A percentile compares a stretch with the other conserved stretches of the same genome.
Conservation (phyloP, 2,797 vertebrate genomes). For the Allobates femoralis region DNA sequence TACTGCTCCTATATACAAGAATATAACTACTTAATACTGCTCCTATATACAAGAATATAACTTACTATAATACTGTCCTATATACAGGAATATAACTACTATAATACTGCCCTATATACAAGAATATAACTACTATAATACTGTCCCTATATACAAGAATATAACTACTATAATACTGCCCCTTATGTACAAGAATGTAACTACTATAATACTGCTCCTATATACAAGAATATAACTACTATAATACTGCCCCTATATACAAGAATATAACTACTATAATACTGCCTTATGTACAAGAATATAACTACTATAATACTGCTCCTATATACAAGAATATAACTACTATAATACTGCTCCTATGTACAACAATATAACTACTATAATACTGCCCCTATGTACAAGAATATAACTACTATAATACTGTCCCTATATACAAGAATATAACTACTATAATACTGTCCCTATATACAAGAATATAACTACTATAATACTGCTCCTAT, state of each 20-base stretch:
- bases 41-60: no score
- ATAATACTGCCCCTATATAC: no score
- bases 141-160: neutral
- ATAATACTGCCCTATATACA: constrained; percentile 5
- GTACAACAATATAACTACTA: neutral
- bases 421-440: no score
- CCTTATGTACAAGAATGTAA: no score
- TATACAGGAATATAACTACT: neutral
- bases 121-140: constrained; percentile 1
- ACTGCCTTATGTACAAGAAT: no score
- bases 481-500: neutral
- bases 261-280: constrained; percentile 10
- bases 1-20: neutral
- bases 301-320: constrained; percentile 6
- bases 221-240: no score
- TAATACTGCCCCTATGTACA: neutral
- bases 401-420: no score
- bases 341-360: constrained; percentile 4
- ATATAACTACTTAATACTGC: constrained; percentile 10
- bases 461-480: no score
- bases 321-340: constrained; percentile 5
- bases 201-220: no score
- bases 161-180: no score
- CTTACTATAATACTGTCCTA: no score
- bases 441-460: no score